Percentiles rank a stretch among this genome's conserved stretches.
Conservation (phyloP, 1,140 invertebrate species). For the Pseudoatta argentina region DNA sequence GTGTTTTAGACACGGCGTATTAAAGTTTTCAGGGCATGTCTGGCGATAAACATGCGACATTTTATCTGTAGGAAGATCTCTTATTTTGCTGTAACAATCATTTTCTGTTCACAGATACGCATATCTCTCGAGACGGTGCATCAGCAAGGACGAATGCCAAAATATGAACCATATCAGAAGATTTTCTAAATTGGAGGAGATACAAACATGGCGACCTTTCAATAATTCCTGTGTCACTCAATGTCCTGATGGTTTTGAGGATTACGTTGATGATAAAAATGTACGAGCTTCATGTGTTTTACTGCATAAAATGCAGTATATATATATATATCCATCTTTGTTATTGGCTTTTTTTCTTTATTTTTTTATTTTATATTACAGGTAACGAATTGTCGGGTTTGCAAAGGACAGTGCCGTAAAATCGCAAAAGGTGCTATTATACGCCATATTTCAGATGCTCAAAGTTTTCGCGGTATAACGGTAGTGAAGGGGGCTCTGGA, state of each 20-base stretch:
- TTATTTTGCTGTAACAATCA: background rate
- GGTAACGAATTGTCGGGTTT: constrained; percentile 75
- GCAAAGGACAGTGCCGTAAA: constrained; percentile 80
- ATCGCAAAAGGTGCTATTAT: constrained; percentile 81
- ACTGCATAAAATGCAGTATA: background rate
- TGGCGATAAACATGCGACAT: background rate
- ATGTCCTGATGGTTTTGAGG: constrained; percentile 87
- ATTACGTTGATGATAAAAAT: constrained; percentile 75
- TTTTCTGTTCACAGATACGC: constrained; percentile 73
- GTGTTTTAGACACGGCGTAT: background rate
- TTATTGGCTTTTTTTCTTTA: constrained; percentile 3
- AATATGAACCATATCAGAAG: constrained; percentile 70
- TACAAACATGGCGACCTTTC: constrained; percentile 82
- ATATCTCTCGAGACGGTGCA: constrained; percentile 87
- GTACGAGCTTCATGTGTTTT: constrained; percentile 47
- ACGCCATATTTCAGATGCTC: constrained; percentile 79
- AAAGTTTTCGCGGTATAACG: constrained; percentile 87
- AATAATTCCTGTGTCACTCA: constrained; percentile 85
- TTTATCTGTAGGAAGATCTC: constrained; percentile 2
- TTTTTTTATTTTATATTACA: constrained; percentile 60
- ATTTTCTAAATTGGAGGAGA: constrained; percentile 63
- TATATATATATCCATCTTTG: background rate
- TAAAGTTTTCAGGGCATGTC: background rate
- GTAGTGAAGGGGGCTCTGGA: constrained; percentile 88
- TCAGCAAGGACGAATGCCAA: constrained; percentile 87